Base-by-base conservation (phyloP, 2,113 vertebrate species). In the Bubo scandiacus region DNA sequence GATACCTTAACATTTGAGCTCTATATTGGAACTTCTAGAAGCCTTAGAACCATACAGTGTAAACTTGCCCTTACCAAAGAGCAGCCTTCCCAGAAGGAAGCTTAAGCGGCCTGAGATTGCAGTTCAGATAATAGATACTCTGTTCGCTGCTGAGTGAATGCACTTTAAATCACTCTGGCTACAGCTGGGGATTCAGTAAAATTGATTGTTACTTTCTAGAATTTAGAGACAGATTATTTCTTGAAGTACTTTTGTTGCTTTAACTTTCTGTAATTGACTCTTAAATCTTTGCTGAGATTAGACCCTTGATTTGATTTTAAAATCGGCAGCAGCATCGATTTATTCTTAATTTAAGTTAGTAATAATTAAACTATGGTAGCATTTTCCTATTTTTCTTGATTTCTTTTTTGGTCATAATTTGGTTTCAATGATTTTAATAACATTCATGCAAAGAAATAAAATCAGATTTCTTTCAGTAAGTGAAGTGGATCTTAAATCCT, bases 141-240 rank as follows among this genome's bases (percentile, higher is more conserved):
- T 21, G 40, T 71, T 87, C 34, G 51, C 51, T 70, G 52, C 40
- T 81, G 29, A 52, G 42, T 63, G 59, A 86, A 82, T 67, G 38
- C 22, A 61, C 68, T 92, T 91, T 57, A 68, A 88, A 94, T 80
- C 62, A 55, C 19, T 38, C 59, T 83, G 10, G 12, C 29, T 95
- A 86, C 77, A 77, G 22, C 25, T 73, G 27, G 23, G 59, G 12
- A 45, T 86, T 70, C 83, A 87, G 36, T 47, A 49, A 73, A 89
- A 66, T 81, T 72, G 77, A 84, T 90, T 63, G 42, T 58, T 81
- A 25, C 47, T 66, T 87, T 74, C 66, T 92, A 75, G 61, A 92
- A 84, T 78, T 47, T 66, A 52, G 15, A 40, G 71, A 62, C 12
- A 72, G 68, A 49, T 86, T 86, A n/a, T 88, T 88, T 90, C 17